phyloP scores from a whole-genome alignment of 2,797 vertebrate species.

The Coendou prehensilis region DNA sequence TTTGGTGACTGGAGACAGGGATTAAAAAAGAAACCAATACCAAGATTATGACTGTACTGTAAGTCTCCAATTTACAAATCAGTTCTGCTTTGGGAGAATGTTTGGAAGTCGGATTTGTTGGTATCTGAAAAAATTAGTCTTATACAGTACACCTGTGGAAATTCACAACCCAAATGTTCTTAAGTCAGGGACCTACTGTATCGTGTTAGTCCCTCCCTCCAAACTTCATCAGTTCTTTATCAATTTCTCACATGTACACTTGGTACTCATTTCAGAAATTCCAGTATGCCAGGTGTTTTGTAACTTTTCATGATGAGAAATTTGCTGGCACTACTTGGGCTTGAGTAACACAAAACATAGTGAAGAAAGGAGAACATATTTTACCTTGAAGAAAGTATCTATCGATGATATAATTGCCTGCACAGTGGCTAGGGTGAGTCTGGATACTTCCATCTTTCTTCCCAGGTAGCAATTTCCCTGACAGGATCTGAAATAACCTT shows the following conservation, averaged over 20 bases:
- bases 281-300: neutral
- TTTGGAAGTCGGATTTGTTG: neutral
- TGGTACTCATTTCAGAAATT: constrained; percentile 2
- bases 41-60: neutral
- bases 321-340: neutral
- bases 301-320: neutral
- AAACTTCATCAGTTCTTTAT: neutral
- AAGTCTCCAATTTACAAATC: neutral
- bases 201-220: neutral
- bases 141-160: neutral
- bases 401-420: neutral
- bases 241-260: neutral
- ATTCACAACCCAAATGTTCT: neutral
- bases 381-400: constrained; percentile 7
- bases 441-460: constrained; percentile 5
- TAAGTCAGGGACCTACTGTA: neutral
- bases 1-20: neutral
- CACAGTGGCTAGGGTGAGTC: neutral
- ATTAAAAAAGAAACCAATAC: neutral
- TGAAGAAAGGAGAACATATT: constrained; percentile 36
- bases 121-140: neutral
- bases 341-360: neutral
- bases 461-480: neutral
- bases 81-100: neutral
- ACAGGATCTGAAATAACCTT: neutral